phyloP scores from a whole-genome alignment of 2,888 invertebrate genomes.

The Pherbina coryleti region DNA sequence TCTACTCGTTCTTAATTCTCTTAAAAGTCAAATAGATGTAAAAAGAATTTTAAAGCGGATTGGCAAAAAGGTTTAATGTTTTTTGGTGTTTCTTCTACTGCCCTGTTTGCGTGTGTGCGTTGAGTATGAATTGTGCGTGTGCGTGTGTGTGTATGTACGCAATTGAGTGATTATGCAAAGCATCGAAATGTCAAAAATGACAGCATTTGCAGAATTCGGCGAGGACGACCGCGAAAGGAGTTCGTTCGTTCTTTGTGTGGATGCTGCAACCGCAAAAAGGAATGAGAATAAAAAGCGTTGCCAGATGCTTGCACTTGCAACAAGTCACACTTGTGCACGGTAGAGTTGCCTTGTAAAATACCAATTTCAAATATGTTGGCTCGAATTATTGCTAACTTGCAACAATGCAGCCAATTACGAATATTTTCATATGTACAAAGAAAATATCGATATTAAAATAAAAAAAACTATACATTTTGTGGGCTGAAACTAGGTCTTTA shows the following conservation, averaged over 20 bases:
- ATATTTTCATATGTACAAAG: no score
- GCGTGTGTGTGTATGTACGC: constrained; percentile 8
- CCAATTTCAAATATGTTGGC: neutral
- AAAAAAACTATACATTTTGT: no score
- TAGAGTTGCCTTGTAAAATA: neutral
- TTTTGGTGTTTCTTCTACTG: neutral
- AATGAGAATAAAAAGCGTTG: neutral
- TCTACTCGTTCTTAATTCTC: neutral
- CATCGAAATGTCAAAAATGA: constrained; percentile 33
- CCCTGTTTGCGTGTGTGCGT: constrained; percentile 3
- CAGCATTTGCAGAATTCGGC: constrained; percentile 9
- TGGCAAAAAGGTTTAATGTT: neutral
- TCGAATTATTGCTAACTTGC: no score
- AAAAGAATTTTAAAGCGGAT: neutral
- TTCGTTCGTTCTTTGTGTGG: neutral
- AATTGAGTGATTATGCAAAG: neutral
- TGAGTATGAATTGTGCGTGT: neutral
- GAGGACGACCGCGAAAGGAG: neutral
- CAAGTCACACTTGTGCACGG: neutral
- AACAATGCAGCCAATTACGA: no score
- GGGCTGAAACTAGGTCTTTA: no score
- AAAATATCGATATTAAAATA: no score
- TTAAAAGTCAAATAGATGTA: neutral
- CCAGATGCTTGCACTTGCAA: constrained; percentile 6
- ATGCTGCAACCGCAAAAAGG: neutral